Evolutionary conservation across 2,888 invertebrate species (phyloP), one percentile per base, ranked within the genome.

Genomic region (Sceliomorpha sp.): DNA sequence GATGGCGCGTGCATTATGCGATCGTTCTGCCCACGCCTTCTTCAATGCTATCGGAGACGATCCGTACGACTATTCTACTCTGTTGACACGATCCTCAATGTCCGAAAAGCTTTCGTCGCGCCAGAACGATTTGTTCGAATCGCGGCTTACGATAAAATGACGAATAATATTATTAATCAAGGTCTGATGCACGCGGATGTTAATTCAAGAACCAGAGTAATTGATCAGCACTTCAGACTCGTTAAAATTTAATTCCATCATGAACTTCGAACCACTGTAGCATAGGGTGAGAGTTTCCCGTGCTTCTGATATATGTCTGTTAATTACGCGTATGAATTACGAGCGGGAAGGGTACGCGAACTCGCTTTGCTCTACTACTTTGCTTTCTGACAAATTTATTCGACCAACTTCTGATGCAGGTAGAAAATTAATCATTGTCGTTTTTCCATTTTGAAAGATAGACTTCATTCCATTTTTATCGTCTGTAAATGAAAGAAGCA

Each of bases 251-350:
- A 40, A 70, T 70, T 70, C 45, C 31, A 56, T 66, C 70, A 50
- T 62, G 29, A 67, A 70, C 42, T 67, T 39, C 31, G 40, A 60
- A 48, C 37, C 37, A 26, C 45, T 17, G 24, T 14, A 9, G 29
- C 36, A 29, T 8, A 6, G 29, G 20, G 44, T 31, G 44, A 31
- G 68, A 62, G 56, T 63, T 56, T 56, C 37, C 53, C 50, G 44
- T 40, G 32, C 14, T 44, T 40, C 36, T 70, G 67, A 73, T 66
- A 51, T 66, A 70, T 56, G 68, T 40, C 42, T 64, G 64, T 75
- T 75, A 74, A 72, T 75, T 75, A 70, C 72, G 64, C 37, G 59
- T 70, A 70, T 70, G 64, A 72, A 71, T 73, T 70, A 74, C 68
- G 63, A 56, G 69, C 48, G 14, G 42, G 47, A 56, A 56, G 36